Conservation (phyloP, 2,113 vertebrate species). For the Eudyptes chrysolophus region DNA sequence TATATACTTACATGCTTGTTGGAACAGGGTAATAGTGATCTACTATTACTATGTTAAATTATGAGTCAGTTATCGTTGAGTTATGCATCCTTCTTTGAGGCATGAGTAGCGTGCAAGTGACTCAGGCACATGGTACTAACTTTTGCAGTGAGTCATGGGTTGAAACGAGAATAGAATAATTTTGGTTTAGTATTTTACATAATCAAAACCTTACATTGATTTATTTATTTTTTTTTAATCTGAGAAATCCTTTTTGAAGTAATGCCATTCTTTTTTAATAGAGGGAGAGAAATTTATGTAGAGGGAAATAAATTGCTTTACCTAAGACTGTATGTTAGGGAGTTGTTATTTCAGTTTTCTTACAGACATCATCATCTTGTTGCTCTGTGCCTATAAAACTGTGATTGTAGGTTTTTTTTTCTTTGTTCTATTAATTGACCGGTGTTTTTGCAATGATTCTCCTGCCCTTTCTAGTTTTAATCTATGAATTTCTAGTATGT, state of each 20-base stretch:
- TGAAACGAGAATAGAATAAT: background rate
- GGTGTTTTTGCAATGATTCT: background rate
- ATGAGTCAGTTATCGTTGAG: background rate
- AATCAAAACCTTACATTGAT: background rate
- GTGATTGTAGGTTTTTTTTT: background rate
- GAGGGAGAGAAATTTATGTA: background rate
- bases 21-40: background rate
- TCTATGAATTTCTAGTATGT: background rate
- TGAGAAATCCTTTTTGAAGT: background rate
- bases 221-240: background rate
- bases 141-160: background rate
- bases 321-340: background rate
- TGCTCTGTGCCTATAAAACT: background rate
- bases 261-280: background rate
- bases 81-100: background rate
- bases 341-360: background rate
- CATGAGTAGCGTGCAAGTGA: background rate
- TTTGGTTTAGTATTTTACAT: background rate
- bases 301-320: background rate
- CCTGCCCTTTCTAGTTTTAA: background rate
- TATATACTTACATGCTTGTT: background rate
- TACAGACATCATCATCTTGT: rapidly evolving
- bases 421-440: background rate
- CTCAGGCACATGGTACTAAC: background rate
- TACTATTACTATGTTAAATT: background rate